Evolutionary conservation across 2,888 invertebrate species (phyloP), one percentile per base, ranked within the genome.

Genomic region (Geotrupes spiniger): DNA sequence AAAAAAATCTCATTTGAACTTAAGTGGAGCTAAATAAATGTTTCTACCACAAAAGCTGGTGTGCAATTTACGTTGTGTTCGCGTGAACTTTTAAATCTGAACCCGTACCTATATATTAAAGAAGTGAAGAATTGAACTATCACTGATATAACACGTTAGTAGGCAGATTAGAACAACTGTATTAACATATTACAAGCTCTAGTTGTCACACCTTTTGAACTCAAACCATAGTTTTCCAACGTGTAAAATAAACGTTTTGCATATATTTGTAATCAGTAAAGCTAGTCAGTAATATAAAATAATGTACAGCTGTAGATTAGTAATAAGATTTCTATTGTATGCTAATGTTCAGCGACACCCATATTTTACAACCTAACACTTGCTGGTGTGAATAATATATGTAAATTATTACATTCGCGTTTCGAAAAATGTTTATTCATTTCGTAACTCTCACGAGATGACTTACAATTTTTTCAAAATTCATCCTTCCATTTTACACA

Each of bases 311-410:
- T 56, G 57, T 61, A 61, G 61, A 61, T 61, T 62, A 60, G 58
- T 61, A 62, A 62, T 62, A 61, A 62, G 62, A 50, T 57, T 52
- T 51, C 60, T 54, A 62, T 62, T 62, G 62, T 62, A 62, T 62
- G 62, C 46, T 58, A 62, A 62, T 62, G 53, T 50, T 53, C 57
- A 60, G 59, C 57, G 55, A 58, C 60, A 56, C 59, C 56, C 56
- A 60, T 57, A 50, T 47, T 50, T 50, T 50, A 52, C 54, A 50
- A 55, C 49, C 49, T 49, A 52, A 52, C 50, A 50, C 50, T 50
- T 45, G 52, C 46, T 39, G 38, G 41, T 46, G 46, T 46, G 48
- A 52, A 52, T 45, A 49, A 42, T 49, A 46, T 42, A 42, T 46
- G 41, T 42, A 46, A 46, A 49, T 49, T 21, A 21, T 21, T 41